Evolutionary conservation across 2,797 vertebrate genomes (phyloP).

Genomic region (Pelodytes ibericus): DNA sequence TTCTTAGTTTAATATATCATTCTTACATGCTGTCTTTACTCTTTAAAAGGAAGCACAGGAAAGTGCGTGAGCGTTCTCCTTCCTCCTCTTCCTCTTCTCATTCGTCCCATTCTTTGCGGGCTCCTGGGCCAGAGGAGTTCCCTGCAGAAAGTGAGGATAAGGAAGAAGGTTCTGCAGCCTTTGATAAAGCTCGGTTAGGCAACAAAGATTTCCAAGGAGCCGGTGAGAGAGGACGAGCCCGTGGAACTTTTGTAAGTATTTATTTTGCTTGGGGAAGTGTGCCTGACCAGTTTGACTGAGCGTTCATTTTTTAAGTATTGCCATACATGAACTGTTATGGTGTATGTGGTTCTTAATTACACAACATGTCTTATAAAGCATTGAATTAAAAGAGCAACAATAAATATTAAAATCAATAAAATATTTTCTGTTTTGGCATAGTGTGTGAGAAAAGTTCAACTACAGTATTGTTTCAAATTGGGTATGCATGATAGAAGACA

Average conservation of each 20-base stretch:
- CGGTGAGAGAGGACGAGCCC: constrained; percentile 75
- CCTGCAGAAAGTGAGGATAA: constrained; percentile 75
- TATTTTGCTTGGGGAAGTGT: too few relatives aligned
- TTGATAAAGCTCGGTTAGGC: constrained; percentile 78
- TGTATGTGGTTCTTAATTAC: too few relatives aligned
- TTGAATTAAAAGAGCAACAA: too few relatives aligned
- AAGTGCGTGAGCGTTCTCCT: constrained; percentile 87
- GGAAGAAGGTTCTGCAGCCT: constrained; percentile 79
- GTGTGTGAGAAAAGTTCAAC: too few relatives aligned
- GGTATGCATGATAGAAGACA: too few relatives aligned
- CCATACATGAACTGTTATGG: too few relatives aligned
- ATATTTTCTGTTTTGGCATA: too few relatives aligned
- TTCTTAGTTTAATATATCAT: not conserved
- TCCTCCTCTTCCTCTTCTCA: constrained; percentile 92
- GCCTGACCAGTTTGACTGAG: too few relatives aligned
- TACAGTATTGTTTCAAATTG: too few relatives aligned
- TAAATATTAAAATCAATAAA: too few relatives aligned
- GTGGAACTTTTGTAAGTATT: constrained; percentile 88
- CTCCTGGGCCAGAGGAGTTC: constrained; percentile 72
- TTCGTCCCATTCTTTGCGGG: constrained; percentile 82
- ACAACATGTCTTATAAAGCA: too few relatives aligned
- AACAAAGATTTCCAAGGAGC: constrained; percentile 77
- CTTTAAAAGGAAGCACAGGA: constrained; percentile 82
- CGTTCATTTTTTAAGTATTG: too few relatives aligned
- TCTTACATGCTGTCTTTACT: not conserved